Evolutionary conservation across 2,797 vertebrate species (phyloP).

Genomic region (Iguana delicatissima): DNA sequence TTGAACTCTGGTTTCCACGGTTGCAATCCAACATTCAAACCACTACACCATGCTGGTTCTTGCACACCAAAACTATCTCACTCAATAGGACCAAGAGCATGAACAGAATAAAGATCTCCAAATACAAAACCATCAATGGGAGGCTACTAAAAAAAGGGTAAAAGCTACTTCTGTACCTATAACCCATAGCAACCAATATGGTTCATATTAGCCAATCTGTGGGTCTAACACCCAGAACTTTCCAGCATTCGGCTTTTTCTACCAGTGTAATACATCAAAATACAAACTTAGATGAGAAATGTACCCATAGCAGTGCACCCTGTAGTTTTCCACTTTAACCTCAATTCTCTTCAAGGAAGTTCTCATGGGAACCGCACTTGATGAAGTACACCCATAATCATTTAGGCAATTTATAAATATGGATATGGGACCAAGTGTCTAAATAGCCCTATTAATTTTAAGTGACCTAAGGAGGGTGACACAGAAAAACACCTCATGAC

Average conservation of each 20-base stretch:
- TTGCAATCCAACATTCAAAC: too few relatives aligned
- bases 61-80: not conserved
- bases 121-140: too few relatives aligned
- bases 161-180: too few relatives aligned
- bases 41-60: too few relatives aligned
- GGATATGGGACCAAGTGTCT: slow-evolving; percentile 15
- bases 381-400: slow-evolving; percentile 10
- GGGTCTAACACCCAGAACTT: too few relatives aligned
- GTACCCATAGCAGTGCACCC: not conserved
- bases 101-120: not conserved
- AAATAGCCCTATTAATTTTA: slow-evolving; percentile 9
- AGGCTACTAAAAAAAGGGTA: too few relatives aligned
- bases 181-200: too few relatives aligned
- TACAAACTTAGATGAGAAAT: not conserved
- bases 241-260: not conserved
- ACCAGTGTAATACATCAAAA: not conserved
- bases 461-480: not conserved
- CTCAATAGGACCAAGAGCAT: not conserved
- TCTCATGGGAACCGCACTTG: not conserved
- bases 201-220: too few relatives aligned
- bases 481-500: not conserved
- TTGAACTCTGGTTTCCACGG: too few relatives aligned
- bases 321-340: not conserved
- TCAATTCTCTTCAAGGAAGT: not conserved
- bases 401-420: not conserved